Evolutionary conservation across 2,113 vertebrate genomes (phyloP).

Genomic region (Psittacara wagleri): DNA sequence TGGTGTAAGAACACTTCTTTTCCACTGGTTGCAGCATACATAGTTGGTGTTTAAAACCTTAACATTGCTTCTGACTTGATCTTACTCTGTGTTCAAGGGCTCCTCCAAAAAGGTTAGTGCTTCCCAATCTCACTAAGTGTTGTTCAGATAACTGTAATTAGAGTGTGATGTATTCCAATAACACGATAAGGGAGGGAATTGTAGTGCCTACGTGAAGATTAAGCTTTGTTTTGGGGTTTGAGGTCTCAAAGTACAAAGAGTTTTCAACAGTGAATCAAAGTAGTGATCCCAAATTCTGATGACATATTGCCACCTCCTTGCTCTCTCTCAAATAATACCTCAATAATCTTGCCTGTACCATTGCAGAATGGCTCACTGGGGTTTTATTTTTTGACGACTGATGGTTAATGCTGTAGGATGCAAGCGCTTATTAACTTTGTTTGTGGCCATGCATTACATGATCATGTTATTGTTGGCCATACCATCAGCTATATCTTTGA

Average conservation of each 20-base stretch:
- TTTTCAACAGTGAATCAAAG: conserved; percentile 13
- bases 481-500: not conserved
- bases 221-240: conserved; percentile 48
- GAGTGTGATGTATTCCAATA: conserved; percentile 37
- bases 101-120: conserved; percentile 33
- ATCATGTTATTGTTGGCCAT: not conserved
- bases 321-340: not conserved
- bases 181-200: conserved; percentile 33
- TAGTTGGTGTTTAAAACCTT: not conserved
- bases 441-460: not conserved
- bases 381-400: not conserved
- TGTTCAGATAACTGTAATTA: conserved; percentile 54
- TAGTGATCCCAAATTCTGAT: not conserved
- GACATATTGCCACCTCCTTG: not conserved
- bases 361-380: not conserved
- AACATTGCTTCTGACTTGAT: not conserved
- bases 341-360: not conserved
- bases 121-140: conserved; percentile 23
- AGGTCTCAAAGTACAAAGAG: not conserved
- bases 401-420: not conserved
- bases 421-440: not conserved
- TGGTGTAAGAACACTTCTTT: not conserved
- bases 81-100: conserved; percentile 43
- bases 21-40: not conserved
- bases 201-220: conserved; percentile 9